Percentiles rank a stretch among this genome's conserved stretches.
These are phyloP conservation scores for Scolopax bukidnonensis DNA, from an alignment of 2,797 vertebrate species.

Conservation along the genomic window DNA sequence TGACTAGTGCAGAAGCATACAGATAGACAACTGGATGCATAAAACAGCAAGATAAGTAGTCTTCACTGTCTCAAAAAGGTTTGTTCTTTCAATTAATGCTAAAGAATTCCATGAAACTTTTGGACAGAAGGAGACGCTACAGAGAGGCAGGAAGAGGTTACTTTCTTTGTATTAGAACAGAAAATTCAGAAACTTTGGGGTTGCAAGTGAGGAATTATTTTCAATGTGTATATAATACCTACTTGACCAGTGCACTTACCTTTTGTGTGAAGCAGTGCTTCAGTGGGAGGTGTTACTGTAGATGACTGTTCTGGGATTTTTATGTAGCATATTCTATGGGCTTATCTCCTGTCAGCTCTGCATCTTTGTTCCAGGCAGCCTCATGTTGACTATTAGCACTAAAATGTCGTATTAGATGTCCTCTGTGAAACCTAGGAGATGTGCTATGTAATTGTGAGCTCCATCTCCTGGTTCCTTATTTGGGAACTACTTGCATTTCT, in stretches of 20 bases:
- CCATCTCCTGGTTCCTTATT: not conserved
- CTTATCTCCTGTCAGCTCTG: not conserved
- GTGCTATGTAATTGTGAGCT: not conserved
- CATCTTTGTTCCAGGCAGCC: not conserved
- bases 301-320: not conserved
- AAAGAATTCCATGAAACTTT: not conserved
- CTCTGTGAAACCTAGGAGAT: not conserved
- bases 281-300: not conserved
- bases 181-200: not conserved
- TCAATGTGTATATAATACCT: not conserved
- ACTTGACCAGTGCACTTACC: not conserved
- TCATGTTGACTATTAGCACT: not conserved
- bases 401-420: not conserved
- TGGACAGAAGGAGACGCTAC: not conserved
- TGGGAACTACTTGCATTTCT: not conserved
- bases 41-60: not conserved
- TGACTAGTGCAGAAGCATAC: no score
- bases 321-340: not conserved
- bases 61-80: not conserved
- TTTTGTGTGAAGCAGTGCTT: not conserved
- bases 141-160: not conserved
- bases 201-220: not conserved
- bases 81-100: not conserved
- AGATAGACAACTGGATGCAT: no score
- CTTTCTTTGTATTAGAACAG: not conserved